phyloP scores from a whole-genome alignment of 2,797 vertebrate species.

The Channallabes apus region DNA sequence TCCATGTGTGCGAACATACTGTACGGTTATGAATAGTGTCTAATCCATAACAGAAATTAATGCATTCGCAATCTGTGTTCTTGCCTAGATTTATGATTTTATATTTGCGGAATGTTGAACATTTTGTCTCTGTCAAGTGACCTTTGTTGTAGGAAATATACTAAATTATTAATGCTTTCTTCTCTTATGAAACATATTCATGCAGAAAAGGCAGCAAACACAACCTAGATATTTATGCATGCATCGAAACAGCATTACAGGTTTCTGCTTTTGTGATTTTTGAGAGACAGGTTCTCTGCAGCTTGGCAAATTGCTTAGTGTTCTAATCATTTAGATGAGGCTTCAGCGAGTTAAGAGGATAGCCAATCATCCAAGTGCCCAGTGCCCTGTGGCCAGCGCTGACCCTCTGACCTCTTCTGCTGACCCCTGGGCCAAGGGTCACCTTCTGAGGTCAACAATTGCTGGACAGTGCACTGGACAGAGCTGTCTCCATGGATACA shows the following conservation, averaged over 20 bases:
- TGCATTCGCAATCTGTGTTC: not conserved
- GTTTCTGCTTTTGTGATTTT: not conserved
- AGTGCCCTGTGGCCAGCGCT: conserved; percentile 67
- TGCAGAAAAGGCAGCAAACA: not conserved
- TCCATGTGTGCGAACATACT: conserved; percentile 2
- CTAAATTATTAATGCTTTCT: not conserved
- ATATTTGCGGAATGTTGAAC: not conserved
- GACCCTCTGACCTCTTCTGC: conserved; percentile 65
- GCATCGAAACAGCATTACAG: not conserved
- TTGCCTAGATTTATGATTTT: not conserved
- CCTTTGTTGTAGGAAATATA: not conserved
- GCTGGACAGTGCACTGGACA: conserved; percentile 60
- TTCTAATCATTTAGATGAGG: conserved; percentile 74
- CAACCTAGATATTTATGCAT: not conserved
- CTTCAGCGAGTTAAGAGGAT: conserved; percentile 70
- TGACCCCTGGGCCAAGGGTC: conserved; percentile 69
- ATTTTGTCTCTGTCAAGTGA: not conserved
- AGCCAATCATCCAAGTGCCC: conserved; percentile 78
- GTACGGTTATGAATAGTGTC: conserved; percentile 7
- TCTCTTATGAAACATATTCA: not conserved
- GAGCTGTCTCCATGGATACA: conserved; percentile 68
- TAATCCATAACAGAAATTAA: not conserved
- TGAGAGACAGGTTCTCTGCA: not conserved
- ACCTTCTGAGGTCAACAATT: conserved; percentile 65
- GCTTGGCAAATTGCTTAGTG: conserved; percentile 68